Percentiles rank a stretch among this genome's conserved stretches.
Conservation (phyloP, 2,797 vertebrate genomes). For the Trichosurus vulpecula region DNA sequence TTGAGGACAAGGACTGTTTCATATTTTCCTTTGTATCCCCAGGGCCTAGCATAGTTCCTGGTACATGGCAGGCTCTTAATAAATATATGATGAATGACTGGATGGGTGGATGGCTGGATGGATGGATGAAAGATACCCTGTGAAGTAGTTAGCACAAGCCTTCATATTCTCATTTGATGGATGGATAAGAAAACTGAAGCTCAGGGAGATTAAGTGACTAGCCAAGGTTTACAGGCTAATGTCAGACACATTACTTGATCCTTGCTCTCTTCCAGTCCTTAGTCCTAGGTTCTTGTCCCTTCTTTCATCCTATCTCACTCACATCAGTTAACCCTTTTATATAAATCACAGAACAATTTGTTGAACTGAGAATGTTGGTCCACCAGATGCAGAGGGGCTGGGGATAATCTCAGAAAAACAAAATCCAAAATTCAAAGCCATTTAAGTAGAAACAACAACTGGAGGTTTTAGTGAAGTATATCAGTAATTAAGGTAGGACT, state of each 20-base stretch:
- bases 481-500: too few relatives aligned
- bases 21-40: background rate
- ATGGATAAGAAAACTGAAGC: too few relatives aligned
- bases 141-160: too few relatives aligned
- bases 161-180: too few relatives aligned
- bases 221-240: too few relatives aligned
- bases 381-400: background rate
- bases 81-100: background rate
- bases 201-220: too few relatives aligned
- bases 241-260: background rate
- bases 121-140: too few relatives aligned
- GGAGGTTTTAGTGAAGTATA: background rate
- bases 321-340: background rate
- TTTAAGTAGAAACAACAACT: background rate
- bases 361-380: background rate
- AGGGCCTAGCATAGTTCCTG: background rate
- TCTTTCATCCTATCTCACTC: background rate
- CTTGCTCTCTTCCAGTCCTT: background rate
- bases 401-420: background rate
- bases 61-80: background rate
- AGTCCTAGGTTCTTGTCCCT: background rate
- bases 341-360: background rate
- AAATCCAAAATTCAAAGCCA: background rate
- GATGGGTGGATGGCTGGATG: too few relatives aligned
- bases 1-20: background rate